Evolutionary conservation across 2,888 invertebrate species (phyloP), one percentile per base, ranked within the genome.

Genomic region (Molorchus minor): DNA sequence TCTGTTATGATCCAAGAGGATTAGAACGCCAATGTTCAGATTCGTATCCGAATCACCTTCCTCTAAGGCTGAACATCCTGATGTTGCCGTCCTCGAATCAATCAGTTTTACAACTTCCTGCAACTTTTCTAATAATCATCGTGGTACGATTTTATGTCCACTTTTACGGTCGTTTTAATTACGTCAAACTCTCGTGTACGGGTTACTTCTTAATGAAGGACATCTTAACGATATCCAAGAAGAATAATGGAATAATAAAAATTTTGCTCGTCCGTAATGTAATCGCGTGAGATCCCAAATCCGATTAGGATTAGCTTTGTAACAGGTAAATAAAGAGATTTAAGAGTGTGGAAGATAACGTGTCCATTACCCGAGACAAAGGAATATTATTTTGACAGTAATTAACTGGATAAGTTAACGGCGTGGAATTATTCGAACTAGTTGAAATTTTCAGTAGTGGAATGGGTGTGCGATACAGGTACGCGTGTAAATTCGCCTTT

Each of bases 301-400:
- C 35, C 16, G 47, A 47, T 47, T 47, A 47, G 8, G 16, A 7
- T 8, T n/a, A n/a, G 13, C 12, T 20, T 16, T 17, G 12, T 47
- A 13, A 36, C 21, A 47, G 20, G 20, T 21, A 47, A 47, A 35
- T 35, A 47, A 36, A n/a, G n/a, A 35, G 47, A 33, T 47, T 47
- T 47, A 36, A 47, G 19, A 21, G 15, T 36, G 47, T 47, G 36
- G 20, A 36, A 47, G 35, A 19, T 47, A 47, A 35, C 47, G 5
- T 36, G 47, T 36, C 15, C 20, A 19, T n/a, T 13, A n/a, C 20
- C 21, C 15, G 29, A 47, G 47, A 47, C 47, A 47, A 47, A 47
- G 47, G 47, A 47, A 47, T 47, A 47, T 46, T 46, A 46, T 47
- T 47, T 47, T 35, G 35, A 47, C 47, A 47, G 36, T 47, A 47